These are phyloP conservation scores for Equus przewalskii DNA, from an alignment of 2,113 vertebrate genomes.

Conservation along the genomic window DNA sequence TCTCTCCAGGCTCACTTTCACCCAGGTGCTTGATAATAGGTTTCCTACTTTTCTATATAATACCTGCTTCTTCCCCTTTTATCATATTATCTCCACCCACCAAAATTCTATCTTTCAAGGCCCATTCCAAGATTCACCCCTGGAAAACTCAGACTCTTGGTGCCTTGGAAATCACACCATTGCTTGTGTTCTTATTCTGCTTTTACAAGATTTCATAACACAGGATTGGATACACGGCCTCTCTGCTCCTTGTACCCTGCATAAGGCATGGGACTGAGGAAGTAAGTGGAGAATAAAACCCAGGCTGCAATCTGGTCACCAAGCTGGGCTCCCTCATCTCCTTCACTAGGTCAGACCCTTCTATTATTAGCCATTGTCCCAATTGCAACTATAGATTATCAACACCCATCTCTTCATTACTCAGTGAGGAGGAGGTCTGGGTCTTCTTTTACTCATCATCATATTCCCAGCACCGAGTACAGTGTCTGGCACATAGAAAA, in stretches of 20 bases:
- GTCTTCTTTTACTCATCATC: background rate
- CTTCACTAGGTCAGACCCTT: background rate
- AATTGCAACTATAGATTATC: background rate
- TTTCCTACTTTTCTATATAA: background rate
- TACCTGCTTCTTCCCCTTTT: background rate
- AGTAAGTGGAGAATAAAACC: background rate
- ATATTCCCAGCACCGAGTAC: background rate
- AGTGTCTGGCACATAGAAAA: background rate
- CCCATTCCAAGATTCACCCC: background rate
- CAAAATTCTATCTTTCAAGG: background rate
- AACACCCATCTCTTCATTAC: background rate
- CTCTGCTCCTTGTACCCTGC: background rate
- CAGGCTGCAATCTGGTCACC: background rate
- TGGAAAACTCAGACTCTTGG: background rate
- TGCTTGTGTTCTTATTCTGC: background rate
- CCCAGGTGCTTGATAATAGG: background rate
- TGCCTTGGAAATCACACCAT: background rate
- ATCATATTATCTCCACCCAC: background rate
- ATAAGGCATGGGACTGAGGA: background rate
- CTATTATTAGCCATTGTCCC: background rate
- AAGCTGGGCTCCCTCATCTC: background rate
- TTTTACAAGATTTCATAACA: background rate
- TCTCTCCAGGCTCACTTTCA: background rate
- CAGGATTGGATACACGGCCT: background rate
- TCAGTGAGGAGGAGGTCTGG: background rate